A percentile compares a stretch with the other conserved stretches of the same genome.
These are phyloP conservation scores for Drosophila buzzatii DNA, from an alignment of 2,888 invertebrate genomes.

Conservation along the genomic window DNA sequence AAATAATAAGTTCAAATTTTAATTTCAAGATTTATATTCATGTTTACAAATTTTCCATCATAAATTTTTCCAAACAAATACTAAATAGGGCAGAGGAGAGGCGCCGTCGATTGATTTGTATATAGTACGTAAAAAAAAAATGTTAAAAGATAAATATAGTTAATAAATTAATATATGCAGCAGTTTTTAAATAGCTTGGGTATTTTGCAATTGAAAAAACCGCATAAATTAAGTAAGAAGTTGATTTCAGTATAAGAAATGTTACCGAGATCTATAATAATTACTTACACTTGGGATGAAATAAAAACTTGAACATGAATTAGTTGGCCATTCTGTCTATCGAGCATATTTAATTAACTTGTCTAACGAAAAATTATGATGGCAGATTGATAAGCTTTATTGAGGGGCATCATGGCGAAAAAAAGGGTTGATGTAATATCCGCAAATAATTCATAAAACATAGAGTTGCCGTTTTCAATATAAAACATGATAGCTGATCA, in stretches of 20 bases:
- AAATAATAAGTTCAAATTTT: constrained; percentile 14
- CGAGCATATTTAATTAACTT: constrained; percentile 41
- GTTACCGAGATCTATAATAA: not conserved
- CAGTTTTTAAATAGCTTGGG: not conserved
- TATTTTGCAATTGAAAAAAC: not conserved
- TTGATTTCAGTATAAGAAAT: not conserved
- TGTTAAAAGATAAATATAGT: not conserved
- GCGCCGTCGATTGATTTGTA: constrained; percentile 4
- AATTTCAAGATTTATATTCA: constrained; percentile 22
- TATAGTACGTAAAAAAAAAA: constrained; percentile 3
- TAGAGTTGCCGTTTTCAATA: not conserved
- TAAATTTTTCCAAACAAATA: constrained; percentile 22
- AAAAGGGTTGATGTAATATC: constrained; percentile 36
- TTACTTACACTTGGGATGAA: not conserved
- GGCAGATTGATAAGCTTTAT: constrained; percentile 34
- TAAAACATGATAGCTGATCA: not conserved
- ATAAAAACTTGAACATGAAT: not conserved
- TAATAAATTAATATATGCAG: not conserved
- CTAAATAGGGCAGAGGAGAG: not conserved
- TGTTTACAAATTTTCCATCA: constrained; percentile 29
- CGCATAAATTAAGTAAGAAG: not conserved
- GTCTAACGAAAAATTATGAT: constrained; percentile 9
- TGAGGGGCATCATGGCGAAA: constrained; percentile 12
- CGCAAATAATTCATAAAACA: constrained; percentile 4
- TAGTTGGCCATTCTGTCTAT: constrained; percentile 4